Conservation (phyloP, 1,140 invertebrate species). For the Brachionus rotundiformis region DNA sequence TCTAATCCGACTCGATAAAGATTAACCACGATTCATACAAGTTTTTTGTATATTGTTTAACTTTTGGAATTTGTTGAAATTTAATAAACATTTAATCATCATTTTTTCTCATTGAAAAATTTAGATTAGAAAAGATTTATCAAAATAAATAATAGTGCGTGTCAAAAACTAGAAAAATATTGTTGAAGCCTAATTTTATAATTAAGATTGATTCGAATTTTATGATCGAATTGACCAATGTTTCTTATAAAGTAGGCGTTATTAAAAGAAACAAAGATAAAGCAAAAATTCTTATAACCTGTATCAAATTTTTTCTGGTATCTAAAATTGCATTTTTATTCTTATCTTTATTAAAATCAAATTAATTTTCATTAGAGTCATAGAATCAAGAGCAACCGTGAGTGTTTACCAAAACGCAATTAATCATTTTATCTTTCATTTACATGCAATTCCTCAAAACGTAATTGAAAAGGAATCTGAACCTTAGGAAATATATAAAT, state of each 20-base stretch:
- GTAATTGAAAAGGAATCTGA: slow-evolving; percentile 18
- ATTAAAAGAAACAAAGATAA: not conserved
- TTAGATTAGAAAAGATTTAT: not conserved
- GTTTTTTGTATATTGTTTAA: too few species aligned
- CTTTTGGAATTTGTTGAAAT: too few species aligned
- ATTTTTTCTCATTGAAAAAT: not conserved
- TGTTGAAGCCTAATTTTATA: not conserved
- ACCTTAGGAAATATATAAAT: not conserved
- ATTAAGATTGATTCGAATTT: slow-evolving; percentile 1
- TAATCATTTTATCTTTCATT: slow-evolving; percentile 30
- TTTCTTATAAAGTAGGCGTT: not conserved
- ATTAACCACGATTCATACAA: too few species aligned
- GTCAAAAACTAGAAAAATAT: not conserved
- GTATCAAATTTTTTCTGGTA: not conserved
- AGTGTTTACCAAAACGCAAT: slow-evolving; percentile 27
- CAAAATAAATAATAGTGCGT: not conserved
- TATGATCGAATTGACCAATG: not conserved
- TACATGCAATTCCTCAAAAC: slow-evolving; percentile 8
- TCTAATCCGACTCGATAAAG: too few species aligned
- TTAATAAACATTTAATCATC: not conserved
- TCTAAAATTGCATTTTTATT: slow-evolving; percentile 19
- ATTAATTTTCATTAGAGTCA: slow-evolving; percentile 44
- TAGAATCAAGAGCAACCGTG: not conserved
- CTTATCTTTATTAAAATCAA: slow-evolving; percentile 39
- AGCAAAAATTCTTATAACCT: not conserved